Percentiles rank a stretch among this genome's conserved stretches.
These are phyloP conservation scores for Ranitomeya variabilis DNA, from an alignment of 2,113 vertebrate genomes.

Conservation along the genomic window DNA sequence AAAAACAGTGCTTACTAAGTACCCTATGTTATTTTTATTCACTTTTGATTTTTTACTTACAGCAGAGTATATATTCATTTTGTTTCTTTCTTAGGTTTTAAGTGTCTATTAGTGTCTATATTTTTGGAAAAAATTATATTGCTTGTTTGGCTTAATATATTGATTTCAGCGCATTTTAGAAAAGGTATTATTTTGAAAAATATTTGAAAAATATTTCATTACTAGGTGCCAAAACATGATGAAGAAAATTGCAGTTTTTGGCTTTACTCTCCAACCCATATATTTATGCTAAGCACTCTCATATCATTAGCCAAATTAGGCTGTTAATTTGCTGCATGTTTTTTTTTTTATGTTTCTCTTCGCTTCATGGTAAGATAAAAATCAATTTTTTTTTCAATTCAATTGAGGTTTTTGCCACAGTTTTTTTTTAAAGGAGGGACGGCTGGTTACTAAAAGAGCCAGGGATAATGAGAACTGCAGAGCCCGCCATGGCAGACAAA, in stretches of 20 bases:
- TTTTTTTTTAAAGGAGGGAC: neutral
- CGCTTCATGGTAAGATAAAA: neutral
- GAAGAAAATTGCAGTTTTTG: neutral
- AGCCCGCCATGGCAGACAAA: conserved; percentile 49
- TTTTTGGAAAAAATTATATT: too few species aligned
- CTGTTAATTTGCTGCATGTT: neutral
- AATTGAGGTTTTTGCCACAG: conserved; percentile 21
- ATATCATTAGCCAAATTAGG: conserved; percentile 1
- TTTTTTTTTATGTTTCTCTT: conserved; percentile 2
- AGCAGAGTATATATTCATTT: too few species aligned
- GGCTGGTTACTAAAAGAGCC: conserved; percentile 15
- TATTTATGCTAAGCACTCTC: conserved; percentile 8
- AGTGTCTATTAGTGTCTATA: too few species aligned
- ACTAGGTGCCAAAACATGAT: neutral
- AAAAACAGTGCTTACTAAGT: too few species aligned
- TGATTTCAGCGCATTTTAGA: too few species aligned
- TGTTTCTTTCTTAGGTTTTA: too few species aligned
- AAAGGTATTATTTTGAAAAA: neutral
- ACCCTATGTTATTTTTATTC: too few species aligned
- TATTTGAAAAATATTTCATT: neutral
- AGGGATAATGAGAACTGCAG: conserved; percentile 41
- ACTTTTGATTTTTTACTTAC: too few species aligned
- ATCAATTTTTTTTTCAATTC: conserved; percentile 18
- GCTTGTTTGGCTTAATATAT: too few species aligned
- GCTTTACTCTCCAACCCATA: neutral